Evolutionary conservation across 2,797 vertebrate genomes (phyloP).

Genomic region (Cheirogaleus major): DNA sequence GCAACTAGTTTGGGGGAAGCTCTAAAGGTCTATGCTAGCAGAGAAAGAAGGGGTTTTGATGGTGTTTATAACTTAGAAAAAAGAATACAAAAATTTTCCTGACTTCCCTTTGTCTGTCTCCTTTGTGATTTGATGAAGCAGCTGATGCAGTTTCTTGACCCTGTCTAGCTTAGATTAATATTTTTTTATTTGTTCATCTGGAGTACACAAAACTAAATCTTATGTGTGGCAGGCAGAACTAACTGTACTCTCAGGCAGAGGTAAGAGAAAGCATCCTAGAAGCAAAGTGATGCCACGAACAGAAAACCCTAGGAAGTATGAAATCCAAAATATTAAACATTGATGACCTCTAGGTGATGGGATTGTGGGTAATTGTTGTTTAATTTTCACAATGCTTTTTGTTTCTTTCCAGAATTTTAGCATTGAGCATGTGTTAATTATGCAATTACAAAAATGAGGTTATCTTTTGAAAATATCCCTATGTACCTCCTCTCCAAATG

Average conservation of each 20-base stretch:
- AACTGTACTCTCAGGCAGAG: neutral
- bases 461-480: neutral
- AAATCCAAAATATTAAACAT: neutral
- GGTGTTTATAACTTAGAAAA: neutral
- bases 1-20: neutral
- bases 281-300: neutral
- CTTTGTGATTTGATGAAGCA: neutral
- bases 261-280: neutral
- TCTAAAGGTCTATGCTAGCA: neutral
- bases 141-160: neutral
- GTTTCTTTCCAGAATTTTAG: neutral
- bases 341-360: neutral
- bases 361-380: neutral
- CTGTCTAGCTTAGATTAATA: neutral
- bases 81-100: neutral
- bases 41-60: neutral
- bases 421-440: neutral
- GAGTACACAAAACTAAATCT: neutral
- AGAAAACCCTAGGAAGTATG: neutral
- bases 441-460: neutral
- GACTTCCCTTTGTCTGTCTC: neutral
- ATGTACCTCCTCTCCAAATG: neutral
- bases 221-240: neutral
- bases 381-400: neutral
- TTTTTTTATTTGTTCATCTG: constrained; percentile 16